These are phyloP conservation scores for Hoplodrina blanda DNA, from an alignment of 2,888 invertebrate genomes.

Conservation along the genomic window DNA sequence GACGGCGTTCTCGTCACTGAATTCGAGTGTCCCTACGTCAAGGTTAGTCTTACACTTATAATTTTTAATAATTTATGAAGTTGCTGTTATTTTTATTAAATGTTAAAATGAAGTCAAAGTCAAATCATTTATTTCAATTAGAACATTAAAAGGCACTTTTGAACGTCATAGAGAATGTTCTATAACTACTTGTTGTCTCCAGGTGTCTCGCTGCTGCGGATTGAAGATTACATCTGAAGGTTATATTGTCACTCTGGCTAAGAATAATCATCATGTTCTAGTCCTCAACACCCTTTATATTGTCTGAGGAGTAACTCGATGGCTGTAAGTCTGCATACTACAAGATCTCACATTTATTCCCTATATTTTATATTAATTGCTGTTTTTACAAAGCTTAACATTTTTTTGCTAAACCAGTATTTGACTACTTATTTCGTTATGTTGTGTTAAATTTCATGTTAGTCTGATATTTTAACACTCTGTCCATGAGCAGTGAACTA, in stretches of 20 bases:
- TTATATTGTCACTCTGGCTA: conserved; percentile 98
- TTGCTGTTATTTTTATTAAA: neutral
- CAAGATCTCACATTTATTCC: conserved; percentile 91
- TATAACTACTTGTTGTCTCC: conserved; percentile 65
- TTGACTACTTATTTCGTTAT: conserved; percentile 88
- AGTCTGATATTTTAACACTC: conserved; percentile 84
- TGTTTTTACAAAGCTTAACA: conserved; percentile 89
- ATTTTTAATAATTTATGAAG: too few relatives aligned
- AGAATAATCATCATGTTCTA: conserved; percentile 99
- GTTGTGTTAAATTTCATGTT: conserved; percentile 88
- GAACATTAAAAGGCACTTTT: too few relatives aligned
- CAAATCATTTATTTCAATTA: too few relatives aligned
- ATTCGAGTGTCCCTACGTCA: conserved; percentile 99
- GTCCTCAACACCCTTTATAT: conserved; percentile 98
- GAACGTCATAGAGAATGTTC: neutral
- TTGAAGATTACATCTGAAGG: conserved; percentile 99
- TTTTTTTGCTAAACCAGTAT: conserved; percentile 91
- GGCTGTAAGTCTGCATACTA: conserved; percentile 91
- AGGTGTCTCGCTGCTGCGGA: conserved; percentile 99
- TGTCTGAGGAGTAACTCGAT: conserved; percentile 93
- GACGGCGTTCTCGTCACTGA: conserved; percentile 97
- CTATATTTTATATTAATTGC: conserved; percentile 90
- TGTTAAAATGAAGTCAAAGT: neutral
- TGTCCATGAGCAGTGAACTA: conserved; percentile 84
- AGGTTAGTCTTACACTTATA: conserved; percentile 90